Percentiles rank a stretch among this genome's conserved stretches.
Evolutionary conservation across 2,113 vertebrate species (phyloP).

Genomic region (Caranx ignobilis): DNA sequence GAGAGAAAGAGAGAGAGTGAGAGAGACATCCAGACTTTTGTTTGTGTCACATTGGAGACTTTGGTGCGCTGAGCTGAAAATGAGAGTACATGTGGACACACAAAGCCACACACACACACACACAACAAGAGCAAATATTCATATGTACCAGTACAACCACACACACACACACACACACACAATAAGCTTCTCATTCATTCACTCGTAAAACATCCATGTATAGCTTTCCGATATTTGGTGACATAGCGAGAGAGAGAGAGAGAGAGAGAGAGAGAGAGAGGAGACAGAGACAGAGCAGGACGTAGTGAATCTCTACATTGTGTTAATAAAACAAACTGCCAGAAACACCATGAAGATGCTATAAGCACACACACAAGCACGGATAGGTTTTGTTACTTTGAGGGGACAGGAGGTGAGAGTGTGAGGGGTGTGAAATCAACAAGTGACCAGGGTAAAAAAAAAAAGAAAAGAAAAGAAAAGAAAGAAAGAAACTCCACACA

Average conservation of each 20-base stretch:
- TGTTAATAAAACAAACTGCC: constrained; percentile 53
- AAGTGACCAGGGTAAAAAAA: not conserved
- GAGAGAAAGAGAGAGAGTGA: constrained; percentile 71
- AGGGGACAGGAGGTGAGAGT: constrained; percentile 21
- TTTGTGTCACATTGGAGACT: constrained; percentile 81
- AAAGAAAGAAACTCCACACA: constrained; percentile 83
- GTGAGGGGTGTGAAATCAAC: not conserved
- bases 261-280: constrained; percentile 3
- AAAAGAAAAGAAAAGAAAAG: constrained; percentile 72
- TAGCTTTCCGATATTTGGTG: constrained; percentile 8
- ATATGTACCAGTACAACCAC: constrained; percentile 10
- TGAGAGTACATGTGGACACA: constrained; percentile 26
- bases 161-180: constrained; percentile 9
- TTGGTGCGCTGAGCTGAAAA: constrained; percentile 72
- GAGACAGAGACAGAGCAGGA: constrained; percentile 15
- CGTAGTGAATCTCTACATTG: constrained; percentile 7
- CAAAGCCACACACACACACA: constrained; percentile 48
- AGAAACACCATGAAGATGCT: constrained; percentile 79
- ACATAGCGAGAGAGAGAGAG: constrained; percentile 4
- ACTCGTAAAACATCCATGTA: too few species aligned
- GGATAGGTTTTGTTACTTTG: constrained; percentile 77
- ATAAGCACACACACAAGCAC: constrained; percentile 89
- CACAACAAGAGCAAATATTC: constrained; percentile 41
- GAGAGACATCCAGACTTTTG: constrained; percentile 80
- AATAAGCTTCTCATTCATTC: constrained; percentile 25